Evolutionary conservation across 2,797 vertebrate species (phyloP).

Genomic region (Micromesistius poutassou): DNA sequence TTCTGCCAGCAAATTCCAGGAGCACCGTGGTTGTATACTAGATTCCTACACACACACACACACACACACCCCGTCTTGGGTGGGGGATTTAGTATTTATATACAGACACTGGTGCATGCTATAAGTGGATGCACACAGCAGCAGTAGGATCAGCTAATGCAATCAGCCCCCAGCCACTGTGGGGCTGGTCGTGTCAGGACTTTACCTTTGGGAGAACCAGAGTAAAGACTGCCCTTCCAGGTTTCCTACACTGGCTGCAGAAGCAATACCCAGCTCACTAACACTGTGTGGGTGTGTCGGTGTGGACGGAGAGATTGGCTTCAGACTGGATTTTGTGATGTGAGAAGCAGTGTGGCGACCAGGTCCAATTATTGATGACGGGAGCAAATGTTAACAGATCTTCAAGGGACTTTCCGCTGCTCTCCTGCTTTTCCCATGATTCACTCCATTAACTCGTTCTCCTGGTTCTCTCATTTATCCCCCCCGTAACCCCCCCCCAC

Average conservation of each 20-base stretch:
- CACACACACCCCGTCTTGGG: background rate
- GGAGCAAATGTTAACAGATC: background rate
- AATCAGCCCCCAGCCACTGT: background rate
- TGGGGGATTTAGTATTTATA: background rate
- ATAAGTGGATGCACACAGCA: background rate
- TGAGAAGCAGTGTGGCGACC: background rate
- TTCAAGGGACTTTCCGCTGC: background rate
- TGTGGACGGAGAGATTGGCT: background rate
- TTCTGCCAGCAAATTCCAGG: background rate
- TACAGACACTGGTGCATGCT: background rate
- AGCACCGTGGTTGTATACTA: constrained; percentile 3
- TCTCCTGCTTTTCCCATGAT: no score
- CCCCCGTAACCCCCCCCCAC: background rate
- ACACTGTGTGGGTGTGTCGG: background rate
- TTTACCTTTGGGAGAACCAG: background rate
- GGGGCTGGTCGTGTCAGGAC: background rate
- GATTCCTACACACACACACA: constrained; percentile 3
- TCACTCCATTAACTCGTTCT: background rate
- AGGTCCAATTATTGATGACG: background rate
- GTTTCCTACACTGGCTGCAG: background rate
- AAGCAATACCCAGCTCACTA: background rate
- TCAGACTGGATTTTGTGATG: background rate
- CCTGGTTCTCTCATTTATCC: background rate
- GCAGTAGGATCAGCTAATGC: background rate
- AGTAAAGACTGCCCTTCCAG: background rate